Conservation (phyloP, 2,888 invertebrate genomes). For the Eucriotettix oculatus region DNA sequence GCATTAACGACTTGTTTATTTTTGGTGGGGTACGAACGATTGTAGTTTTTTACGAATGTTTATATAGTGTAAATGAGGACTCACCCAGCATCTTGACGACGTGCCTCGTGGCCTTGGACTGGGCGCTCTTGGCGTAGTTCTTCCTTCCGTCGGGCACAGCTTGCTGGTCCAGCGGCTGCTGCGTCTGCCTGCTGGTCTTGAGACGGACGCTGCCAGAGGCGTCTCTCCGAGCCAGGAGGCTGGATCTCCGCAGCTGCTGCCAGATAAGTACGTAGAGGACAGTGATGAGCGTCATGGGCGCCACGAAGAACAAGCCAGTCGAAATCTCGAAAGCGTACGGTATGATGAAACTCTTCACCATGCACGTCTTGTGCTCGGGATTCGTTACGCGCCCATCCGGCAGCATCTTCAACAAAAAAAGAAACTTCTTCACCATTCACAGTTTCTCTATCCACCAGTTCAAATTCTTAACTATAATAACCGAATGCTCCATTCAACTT, state of each 20-base stretch:
- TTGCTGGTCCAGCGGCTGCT: not conserved
- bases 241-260: slow-evolving; percentile 30
- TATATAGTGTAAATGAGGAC: slow-evolving; percentile 12
- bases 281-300: slow-evolving; percentile 42
- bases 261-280: slow-evolving; percentile 37
- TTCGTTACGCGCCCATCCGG: slow-evolving; percentile 1
- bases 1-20: too few relatives aligned
- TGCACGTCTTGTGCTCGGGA: slow-evolving; percentile 23
- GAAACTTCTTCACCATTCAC: too few relatives aligned
- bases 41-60: too few relatives aligned
- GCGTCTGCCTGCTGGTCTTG: slow-evolving; percentile 16
- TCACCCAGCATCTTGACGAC: slow-evolving; percentile 30
- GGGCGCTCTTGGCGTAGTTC: slow-evolving; percentile 5
- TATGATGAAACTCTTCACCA: slow-evolving; percentile 29
- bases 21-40: too few relatives aligned
- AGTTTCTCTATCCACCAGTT: too few relatives aligned
- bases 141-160: slow-evolving; percentile 3
- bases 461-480: too few relatives aligned
- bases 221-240: slow-evolving; percentile 19
- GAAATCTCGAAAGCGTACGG: slow-evolving; percentile 38
- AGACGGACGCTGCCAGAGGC: slow-evolving; percentile 31
- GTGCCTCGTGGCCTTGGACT: slow-evolving; percentile 7
- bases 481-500: too few relatives aligned
- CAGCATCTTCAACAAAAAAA: slow-evolving; percentile 27
- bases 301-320: slow-evolving; percentile 41